Conservation (phyloP, 2,888 invertebrate genomes). For the Octonoba sinensis region DNA sequence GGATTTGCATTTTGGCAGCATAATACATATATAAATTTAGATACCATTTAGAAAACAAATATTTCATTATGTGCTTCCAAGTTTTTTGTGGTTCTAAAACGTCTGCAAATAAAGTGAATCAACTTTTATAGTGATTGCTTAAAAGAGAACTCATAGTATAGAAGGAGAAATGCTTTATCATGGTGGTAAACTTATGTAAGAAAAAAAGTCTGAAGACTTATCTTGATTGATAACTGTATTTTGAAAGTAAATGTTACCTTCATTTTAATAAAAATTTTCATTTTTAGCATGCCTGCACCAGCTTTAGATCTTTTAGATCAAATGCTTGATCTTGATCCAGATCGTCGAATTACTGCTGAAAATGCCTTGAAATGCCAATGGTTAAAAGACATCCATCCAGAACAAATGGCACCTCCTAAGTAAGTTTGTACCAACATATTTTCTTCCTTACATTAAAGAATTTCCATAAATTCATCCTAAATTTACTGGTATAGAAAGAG, state of each 20-base stretch:
- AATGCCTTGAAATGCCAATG: conserved; percentile 92
- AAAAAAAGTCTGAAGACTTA: no score
- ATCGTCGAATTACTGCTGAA: conserved; percentile 91
- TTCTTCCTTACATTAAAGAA: conserved; percentile 96
- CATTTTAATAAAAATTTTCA: conserved; percentile 27
- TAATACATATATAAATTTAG: no score
- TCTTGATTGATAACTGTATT: neutral
- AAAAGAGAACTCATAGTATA: no score
- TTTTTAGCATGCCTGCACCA: conserved; percentile 81
- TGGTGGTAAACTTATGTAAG: no score
- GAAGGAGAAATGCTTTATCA: neutral
- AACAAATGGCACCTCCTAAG: conserved; percentile 77
- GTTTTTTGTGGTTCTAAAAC: no score
- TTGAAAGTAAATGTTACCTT: neutral
- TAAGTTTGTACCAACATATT: conserved; percentile 71
- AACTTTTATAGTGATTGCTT: no score
- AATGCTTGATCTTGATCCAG: conserved; percentile 97
- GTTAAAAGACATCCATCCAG: conserved; percentile 91
- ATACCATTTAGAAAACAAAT: no score
- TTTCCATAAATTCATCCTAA: conserved; percentile 99
- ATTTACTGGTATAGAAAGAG: no score
- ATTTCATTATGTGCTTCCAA: no score
- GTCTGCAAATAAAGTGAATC: no score
- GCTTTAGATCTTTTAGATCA: conserved; percentile 92
- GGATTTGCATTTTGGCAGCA: no score